Conservation (phyloP, 2,113 vertebrate genomes). For the Xenus cinereus region DNA sequence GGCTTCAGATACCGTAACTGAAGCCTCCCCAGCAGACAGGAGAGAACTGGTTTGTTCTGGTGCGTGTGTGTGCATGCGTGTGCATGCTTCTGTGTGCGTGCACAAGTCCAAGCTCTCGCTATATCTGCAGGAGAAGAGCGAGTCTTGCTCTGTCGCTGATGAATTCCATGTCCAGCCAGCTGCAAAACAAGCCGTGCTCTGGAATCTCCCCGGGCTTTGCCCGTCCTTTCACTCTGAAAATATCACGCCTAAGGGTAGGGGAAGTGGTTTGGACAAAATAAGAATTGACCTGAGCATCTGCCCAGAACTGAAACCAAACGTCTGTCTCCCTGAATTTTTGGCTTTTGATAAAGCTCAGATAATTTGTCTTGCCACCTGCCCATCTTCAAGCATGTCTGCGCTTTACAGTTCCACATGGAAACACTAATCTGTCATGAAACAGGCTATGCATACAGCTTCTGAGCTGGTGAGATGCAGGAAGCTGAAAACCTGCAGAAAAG, state of each 20-base stretch:
- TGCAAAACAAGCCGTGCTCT: constrained; percentile 16
- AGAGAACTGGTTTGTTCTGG: constrained; percentile 45
- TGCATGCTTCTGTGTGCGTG: background rate
- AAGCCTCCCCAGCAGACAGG: constrained; percentile 24
- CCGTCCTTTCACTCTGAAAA: constrained; percentile 53
- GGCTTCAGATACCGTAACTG: constrained; percentile 13
- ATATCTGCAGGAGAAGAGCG: background rate
- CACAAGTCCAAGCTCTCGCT: background rate
- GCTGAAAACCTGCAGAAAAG: background rate
- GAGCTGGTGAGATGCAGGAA: background rate
- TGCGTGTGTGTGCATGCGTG: background rate
- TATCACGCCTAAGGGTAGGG: background rate
- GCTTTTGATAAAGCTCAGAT: constrained; percentile 37
- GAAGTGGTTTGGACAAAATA: constrained; percentile 63
- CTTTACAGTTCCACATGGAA: background rate
- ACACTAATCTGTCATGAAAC: background rate
- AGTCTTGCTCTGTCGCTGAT: background rate
- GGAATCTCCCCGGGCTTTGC: constrained; percentile 53
- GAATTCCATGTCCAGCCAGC: constrained; percentile 33
- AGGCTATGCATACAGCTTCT: background rate
- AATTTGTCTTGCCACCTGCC: constrained; percentile 48
- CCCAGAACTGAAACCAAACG: constrained; percentile 38
- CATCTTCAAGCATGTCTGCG: background rate
- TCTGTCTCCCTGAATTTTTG: constrained; percentile 12
- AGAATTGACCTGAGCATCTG: constrained; percentile 54